Base-by-base conservation (phyloP, 2,888 invertebrate genomes). In the Lepidochitona cinerea region DNA sequence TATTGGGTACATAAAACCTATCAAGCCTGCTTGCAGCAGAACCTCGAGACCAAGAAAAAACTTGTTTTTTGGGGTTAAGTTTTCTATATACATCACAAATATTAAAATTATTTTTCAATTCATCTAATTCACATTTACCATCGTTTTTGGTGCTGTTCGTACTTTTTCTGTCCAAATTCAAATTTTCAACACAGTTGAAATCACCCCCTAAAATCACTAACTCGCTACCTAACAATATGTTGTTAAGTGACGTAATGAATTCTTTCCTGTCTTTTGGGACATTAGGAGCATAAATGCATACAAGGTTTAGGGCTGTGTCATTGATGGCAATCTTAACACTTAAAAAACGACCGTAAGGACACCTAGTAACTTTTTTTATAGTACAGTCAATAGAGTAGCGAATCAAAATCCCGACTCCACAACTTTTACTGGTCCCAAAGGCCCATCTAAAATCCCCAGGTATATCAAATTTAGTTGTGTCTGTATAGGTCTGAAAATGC, bases 181-280 rank as follows among this genome's bases (percentile, higher is more conserved):
- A n/a, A n/a, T n/a, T n/a, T 23, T 75, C 75, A 32, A 75, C 18
- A 67, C 53, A 76, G 67, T 76, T 76, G 68, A 72, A 76, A 66
- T 76, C 76, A 12, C 76, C 76, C 66, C 26, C 49, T 29, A 77
- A n/a, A 29, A 73, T 64, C 2, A 77, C 9, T 29, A 68, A 29
- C 14, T 68, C 26, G 26, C 70, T 65, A 9, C 59, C 59, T 14
- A 14, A 14, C 23, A 59, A 29, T 26, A 59, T 14, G 29, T 4
- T 59, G 29, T 59, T 32, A 23, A 26, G 9, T 14, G 23, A 14
- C 18, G 23, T 23, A 4, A 59, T 59, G 29, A 59, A 59, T 4
- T 23, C 3, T 59, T 59, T 59, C 29, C 59, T 59, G 12, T 59
- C 59, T 14, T 1, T 29, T 9, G 59, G 26, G 29, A 14, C 14